These are phyloP conservation scores for Megalopta genalis DNA, from an alignment of 1,140 invertebrate genomes.

Conservation along the genomic window DNA sequence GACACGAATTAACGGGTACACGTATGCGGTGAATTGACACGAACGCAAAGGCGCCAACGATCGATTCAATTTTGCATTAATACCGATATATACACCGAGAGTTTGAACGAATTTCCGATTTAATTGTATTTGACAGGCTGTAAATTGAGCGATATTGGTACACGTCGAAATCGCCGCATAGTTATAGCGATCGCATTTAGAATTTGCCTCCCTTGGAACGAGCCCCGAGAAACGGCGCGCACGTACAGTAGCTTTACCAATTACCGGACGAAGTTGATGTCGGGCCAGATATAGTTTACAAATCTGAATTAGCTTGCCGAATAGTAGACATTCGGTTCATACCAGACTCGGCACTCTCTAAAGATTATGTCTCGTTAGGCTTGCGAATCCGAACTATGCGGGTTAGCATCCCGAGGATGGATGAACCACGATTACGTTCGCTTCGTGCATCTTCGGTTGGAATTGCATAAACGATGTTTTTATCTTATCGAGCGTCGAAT, in stretches of 20 bases:
- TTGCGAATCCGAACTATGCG: constrained; percentile 43
- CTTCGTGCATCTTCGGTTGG: constrained; percentile 28
- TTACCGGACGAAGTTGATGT: constrained; percentile 17
- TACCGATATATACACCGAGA: not conserved
- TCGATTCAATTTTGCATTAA: not conserved
- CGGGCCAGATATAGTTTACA: constrained; percentile 11
- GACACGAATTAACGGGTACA: too few relatives aligned
- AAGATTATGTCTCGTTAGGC: constrained; percentile 40
- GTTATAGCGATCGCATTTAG: not conserved
- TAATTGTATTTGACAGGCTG: not conserved
- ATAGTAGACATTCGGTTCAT: constrained; percentile 40
- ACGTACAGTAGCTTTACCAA: not conserved
- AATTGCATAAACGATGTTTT: not conserved
- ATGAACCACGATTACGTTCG: constrained; percentile 35
- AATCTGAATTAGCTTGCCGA: constrained; percentile 35
- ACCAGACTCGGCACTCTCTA: constrained; percentile 10
- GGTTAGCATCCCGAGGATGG: constrained; percentile 27
- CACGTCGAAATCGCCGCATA: not conserved
- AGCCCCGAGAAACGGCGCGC: not conserved
- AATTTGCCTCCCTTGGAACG: not conserved
- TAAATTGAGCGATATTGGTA: not conserved
- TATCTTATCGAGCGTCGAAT: not conserved
- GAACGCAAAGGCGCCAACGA: not conserved
- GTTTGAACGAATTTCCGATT: not conserved
- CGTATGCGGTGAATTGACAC: not conserved